These are phyloP conservation scores for Drosophila sproati DNA, from an alignment of 1,140 invertebrate genomes.

Conservation along the genomic window DNA sequence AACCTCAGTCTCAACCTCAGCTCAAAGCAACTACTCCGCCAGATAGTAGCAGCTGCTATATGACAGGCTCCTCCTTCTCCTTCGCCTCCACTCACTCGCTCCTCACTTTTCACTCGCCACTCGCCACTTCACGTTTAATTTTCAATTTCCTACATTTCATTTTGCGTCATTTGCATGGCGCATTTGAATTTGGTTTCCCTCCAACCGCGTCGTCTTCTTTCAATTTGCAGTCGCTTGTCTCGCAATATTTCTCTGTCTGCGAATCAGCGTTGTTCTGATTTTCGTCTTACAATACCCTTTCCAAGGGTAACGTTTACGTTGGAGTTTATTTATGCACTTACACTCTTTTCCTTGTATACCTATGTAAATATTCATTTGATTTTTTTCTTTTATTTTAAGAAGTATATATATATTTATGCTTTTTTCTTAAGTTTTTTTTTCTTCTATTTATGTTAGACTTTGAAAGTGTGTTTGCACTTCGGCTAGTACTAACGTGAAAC, in stretches of 20 bases:
- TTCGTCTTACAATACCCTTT: constrained; percentile 3
- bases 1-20: constrained; percentile 3
- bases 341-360: too few species aligned
- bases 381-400: not conserved
- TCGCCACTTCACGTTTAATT: constrained; percentile 27
- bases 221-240: not conserved
- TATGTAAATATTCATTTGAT: not conserved
- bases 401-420: not conserved
- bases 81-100: not conserved
- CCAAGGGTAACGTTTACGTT: not conserved
- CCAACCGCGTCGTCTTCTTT: not conserved
- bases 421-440: not conserved
- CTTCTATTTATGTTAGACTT: not conserved
- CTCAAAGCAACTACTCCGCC: not conserved
- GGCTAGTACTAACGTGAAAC: not conserved
- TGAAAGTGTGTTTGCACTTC: not conserved
- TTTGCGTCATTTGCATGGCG: constrained; percentile 70
- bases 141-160: constrained; percentile 74
- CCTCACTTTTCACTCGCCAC: constrained; percentile 24
- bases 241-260: constrained; percentile 15
- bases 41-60: not conserved
- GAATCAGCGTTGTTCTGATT: constrained; percentile 25
- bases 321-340: not conserved
- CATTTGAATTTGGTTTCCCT: constrained; percentile 38
- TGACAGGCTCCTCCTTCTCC: not conserved